These are phyloP conservation scores for Margarornis squamiger DNA, from an alignment of 2,797 vertebrate genomes.

Conservation along the genomic window DNA sequence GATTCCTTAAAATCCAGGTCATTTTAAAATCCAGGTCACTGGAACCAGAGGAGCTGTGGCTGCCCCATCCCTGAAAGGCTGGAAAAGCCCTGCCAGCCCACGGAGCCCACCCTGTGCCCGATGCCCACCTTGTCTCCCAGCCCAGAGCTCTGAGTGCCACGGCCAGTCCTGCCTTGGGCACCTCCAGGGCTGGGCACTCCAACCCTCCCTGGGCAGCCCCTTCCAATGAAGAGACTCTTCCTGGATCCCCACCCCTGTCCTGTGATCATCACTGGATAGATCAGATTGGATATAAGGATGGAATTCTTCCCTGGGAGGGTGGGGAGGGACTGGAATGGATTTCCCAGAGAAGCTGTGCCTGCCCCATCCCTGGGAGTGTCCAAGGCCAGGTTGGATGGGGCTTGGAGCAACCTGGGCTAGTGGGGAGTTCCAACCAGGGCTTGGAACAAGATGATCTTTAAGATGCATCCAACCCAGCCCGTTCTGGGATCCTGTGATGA, in stretches of 20 bases:
- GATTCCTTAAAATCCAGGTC: not conserved
- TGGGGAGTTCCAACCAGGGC: not conserved
- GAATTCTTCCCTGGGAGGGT: not conserved
- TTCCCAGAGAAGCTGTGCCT: not conserved
- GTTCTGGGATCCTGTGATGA: accelerated
- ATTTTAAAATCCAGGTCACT: not conserved
- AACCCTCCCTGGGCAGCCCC: not conserved
- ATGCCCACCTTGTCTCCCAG: not conserved
- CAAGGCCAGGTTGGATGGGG: not conserved
- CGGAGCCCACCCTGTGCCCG: accelerated
- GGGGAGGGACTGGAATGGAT: not conserved
- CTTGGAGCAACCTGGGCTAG: not conserved
- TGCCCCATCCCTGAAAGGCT: not conserved
- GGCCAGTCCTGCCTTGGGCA: not conserved
- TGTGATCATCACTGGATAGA: not conserved
- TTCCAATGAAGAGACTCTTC: not conserved
- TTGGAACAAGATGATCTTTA: not conserved
- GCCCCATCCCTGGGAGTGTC: not conserved
- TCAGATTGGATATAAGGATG: not conserved
- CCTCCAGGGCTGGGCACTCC: not conserved
- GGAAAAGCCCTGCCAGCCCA: not conserved
- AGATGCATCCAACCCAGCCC: not conserved
- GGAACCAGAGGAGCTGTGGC: not conserved
- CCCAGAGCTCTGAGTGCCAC: not conserved
- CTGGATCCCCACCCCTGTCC: accelerated